phyloP scores from a whole-genome alignment of 2,113 vertebrate species.

The Micronycteris hirsuta region DNA sequence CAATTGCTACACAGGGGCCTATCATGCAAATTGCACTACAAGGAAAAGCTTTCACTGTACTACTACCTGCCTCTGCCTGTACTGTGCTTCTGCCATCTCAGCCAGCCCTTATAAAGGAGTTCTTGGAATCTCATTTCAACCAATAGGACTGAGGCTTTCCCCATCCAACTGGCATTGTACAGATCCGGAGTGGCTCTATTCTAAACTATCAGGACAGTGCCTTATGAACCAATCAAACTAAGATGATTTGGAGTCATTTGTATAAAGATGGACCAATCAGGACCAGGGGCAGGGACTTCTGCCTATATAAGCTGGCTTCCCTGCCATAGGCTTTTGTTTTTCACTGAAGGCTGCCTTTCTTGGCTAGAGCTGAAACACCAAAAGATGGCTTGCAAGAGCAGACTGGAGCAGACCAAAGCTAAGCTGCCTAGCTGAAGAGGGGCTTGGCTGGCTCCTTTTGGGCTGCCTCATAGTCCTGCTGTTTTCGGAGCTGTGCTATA shows the following conservation, averaged over 20 bases:
- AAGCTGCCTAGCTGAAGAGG: not conserved
- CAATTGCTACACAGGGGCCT: not conserved
- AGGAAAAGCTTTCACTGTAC: not conserved
- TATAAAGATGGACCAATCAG: not conserved
- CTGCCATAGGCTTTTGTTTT: not conserved
- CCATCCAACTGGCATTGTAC: not conserved
- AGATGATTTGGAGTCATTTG: not conserved
- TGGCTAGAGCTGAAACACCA: not conserved
- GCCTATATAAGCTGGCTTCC: not conserved
- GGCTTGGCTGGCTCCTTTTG: not conserved
- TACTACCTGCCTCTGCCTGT: not conserved
- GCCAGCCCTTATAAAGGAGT: not conserved
- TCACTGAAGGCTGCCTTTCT: not conserved
- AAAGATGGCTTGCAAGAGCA: not conserved
- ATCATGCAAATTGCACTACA: not conserved
- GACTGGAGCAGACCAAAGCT: not conserved
- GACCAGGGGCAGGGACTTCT: not conserved
- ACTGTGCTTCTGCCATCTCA: not conserved
- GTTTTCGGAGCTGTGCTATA: not conserved
- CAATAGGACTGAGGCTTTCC: not conserved
- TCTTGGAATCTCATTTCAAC: not conserved
- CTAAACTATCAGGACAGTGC: not conserved
- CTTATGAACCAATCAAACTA: not conserved
- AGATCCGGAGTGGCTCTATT: not conserved
- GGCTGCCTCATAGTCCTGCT: not conserved